Evolutionary conservation across 2,113 vertebrate genomes (phyloP).

Genomic region (Rhinoderma darwinii): DNA sequence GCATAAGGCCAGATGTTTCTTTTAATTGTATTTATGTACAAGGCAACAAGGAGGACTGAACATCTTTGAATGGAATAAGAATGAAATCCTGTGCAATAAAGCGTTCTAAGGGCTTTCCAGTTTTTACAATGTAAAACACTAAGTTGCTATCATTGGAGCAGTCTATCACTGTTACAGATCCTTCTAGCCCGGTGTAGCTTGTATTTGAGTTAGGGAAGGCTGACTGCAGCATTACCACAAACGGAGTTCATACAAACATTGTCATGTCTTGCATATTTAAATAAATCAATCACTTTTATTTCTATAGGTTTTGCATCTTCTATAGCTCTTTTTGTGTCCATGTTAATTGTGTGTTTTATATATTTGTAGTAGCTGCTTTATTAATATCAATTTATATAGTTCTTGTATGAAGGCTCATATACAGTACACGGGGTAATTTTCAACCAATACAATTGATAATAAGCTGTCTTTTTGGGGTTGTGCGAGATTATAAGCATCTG

Average conservation of each 20-base stretch:
- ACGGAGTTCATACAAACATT: not conserved
- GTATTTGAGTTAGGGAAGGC: not conserved
- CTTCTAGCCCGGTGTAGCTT: not conserved
- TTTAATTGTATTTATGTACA: not conserved
- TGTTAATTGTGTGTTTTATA: not conserved
- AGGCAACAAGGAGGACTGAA: not conserved
- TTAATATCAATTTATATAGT: too few species aligned
- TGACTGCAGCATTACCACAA: not conserved
- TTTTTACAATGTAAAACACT: not conserved
- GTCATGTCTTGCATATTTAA: conserved; percentile 24
- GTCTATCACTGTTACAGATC: not conserved
- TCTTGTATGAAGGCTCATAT: too few species aligned
- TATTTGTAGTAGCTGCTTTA: not conserved
- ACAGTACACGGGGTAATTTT: too few species aligned
- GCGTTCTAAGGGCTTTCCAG: not conserved
- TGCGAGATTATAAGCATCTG: too few species aligned
- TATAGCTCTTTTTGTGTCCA: not conserved
- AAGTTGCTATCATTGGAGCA: not conserved
- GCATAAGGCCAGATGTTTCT: not conserved
- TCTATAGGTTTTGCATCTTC: conserved; percentile 1
- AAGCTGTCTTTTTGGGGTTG: too few species aligned
- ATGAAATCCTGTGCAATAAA: not conserved
- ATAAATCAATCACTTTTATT: conserved; percentile 47
- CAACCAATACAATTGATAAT: too few species aligned
- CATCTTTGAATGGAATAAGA: not conserved